Evolutionary conservation across 2,113 vertebrate genomes (phyloP).

Genomic region (Varanus salvator): DNA sequence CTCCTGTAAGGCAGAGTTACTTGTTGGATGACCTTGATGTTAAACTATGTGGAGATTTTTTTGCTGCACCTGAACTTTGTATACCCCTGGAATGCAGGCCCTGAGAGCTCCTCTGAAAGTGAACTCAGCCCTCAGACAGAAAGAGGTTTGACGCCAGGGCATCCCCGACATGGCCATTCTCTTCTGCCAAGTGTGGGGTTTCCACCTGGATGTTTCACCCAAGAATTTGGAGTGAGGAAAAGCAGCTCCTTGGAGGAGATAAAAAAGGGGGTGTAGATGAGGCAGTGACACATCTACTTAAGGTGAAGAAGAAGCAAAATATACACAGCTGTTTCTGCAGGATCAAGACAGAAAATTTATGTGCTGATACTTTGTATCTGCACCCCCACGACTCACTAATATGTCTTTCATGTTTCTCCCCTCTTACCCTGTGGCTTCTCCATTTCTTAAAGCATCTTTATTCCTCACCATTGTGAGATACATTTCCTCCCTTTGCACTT

Average conservation of each 20-base stretch:
- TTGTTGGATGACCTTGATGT: too few species aligned
- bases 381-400: not conserved
- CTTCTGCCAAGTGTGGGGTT: not conserved
- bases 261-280: not conserved
- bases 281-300: too few species aligned
- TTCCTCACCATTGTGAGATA: conserved; percentile 13
- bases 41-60: too few species aligned
- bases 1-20: too few species aligned
- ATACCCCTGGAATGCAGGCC: too few species aligned
- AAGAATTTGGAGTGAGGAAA: not conserved
- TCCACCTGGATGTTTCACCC: too few species aligned
- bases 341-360: not conserved
- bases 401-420: not conserved
- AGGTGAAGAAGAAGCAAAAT: not conserved
- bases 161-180: too few species aligned
- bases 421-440: not conserved
- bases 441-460: not conserved
- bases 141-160: too few species aligned
- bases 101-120: too few species aligned
- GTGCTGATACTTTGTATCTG: not conserved
- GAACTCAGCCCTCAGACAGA: too few species aligned
- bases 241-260: not conserved
- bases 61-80: too few species aligned
- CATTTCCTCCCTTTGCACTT: too few species aligned
- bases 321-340: not conserved